phyloP scores from a whole-genome alignment of 2,113 vertebrate genomes.

The Perca schrenkii region DNA sequence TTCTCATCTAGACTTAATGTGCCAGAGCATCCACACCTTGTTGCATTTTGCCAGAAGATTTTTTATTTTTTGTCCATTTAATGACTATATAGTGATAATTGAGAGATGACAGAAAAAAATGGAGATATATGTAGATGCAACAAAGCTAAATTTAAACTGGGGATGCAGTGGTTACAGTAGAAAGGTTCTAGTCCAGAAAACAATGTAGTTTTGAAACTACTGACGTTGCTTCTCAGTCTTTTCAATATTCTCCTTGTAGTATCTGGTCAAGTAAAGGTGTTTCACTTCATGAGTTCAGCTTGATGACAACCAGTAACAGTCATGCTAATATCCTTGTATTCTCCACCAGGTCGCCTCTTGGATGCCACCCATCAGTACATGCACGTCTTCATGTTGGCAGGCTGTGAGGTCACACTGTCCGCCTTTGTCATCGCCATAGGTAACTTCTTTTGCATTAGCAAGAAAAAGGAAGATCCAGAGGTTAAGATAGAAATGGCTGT shows the following conservation, averaged over 20 bases:
- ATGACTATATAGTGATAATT: no score
- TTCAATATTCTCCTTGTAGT: neutral
- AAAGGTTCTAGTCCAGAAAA: no score
- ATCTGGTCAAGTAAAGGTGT: neutral
- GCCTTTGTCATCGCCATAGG: slow-evolving; percentile 87
- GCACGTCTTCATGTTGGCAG: slow-evolving; percentile 93
- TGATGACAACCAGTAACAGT: neutral
- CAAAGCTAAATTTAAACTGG: neutral
- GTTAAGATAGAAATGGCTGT: slow-evolving; percentile 80
- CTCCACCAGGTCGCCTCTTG: slow-evolving; percentile 88
- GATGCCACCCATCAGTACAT: slow-evolving; percentile 89
- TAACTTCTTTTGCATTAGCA: slow-evolving; percentile 89
- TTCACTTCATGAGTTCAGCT: neutral
- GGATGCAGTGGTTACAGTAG: neutral
- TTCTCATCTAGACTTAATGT: neutral
- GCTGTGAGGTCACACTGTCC: slow-evolving; percentile 88
- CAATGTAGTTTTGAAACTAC: neutral
- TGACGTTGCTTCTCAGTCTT: neutral
- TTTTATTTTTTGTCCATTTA: no score
- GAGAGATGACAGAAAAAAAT: no score
- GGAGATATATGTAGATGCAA: neutral
- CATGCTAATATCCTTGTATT: slow-evolving; percentile 1
- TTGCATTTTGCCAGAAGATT: no score
- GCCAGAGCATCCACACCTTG: no score
- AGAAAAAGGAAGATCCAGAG: slow-evolving; percentile 67